Percentiles rank a stretch among this genome's conserved stretches.
phyloP scores from a whole-genome alignment of 2,888 invertebrate species.

The Agrotis clavis region DNA sequence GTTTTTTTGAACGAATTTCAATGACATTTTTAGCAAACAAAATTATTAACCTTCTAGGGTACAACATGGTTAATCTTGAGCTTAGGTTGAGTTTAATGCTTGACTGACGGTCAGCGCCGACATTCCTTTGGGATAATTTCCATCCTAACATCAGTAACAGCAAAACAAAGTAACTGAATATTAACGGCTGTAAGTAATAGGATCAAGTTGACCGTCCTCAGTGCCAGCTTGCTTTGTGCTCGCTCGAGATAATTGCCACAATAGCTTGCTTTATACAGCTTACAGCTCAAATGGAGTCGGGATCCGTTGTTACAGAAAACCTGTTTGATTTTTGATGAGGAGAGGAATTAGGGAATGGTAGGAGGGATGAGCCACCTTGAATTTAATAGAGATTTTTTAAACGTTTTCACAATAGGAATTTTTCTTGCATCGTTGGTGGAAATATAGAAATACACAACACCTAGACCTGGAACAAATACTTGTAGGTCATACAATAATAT shows the following conservation, averaged over 20 bases:
- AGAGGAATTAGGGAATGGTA: background rate
- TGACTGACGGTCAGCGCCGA: too few relatives aligned
- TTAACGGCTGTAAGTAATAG: slow-evolving; percentile 61
- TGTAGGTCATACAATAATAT: too few relatives aligned
- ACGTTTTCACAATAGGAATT: too few relatives aligned
- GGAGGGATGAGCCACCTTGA: background rate
- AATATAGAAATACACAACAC: too few relatives aligned
- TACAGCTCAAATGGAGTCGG: background rate
- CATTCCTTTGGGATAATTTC: background rate
- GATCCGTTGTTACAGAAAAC: background rate
- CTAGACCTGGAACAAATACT: too few relatives aligned
- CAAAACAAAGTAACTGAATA: slow-evolving; percentile 61
- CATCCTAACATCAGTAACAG: background rate
- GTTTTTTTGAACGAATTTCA: background rate
- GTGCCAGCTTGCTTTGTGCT: slow-evolving; percentile 44
- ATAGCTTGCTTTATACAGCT: slow-evolving; percentile 30
- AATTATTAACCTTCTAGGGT: background rate
- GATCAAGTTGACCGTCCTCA: slow-evolving; percentile 48
- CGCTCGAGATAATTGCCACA: slow-evolving; percentile 54
- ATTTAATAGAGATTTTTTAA: too few relatives aligned
- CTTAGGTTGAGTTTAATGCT: background rate
- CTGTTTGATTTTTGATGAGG: slow-evolving; percentile 5
- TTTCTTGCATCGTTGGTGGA: too few relatives aligned
- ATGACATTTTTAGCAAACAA: background rate
- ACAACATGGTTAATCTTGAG: background rate